Base-by-base conservation (phyloP, 2,113 vertebrate species). In the Pseudorectes ferrugineus region DNA sequence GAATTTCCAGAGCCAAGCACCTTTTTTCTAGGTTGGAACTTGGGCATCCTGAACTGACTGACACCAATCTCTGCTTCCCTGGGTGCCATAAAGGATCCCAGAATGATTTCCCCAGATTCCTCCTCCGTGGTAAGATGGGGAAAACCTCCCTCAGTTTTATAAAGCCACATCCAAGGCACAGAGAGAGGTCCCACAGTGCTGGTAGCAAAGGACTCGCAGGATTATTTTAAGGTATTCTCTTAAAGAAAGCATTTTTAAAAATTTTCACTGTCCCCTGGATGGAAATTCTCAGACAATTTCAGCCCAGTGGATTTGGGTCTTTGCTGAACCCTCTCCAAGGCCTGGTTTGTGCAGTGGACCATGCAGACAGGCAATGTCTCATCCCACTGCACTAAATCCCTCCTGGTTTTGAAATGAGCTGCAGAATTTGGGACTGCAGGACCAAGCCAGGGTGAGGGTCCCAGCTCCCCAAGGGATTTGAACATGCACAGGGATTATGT, bases 401-500 rank as follows among this genome's bases (percentile, higher is more conserved):
- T 23, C 61, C 70, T 14, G 19, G 4, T 1, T 61, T 16, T 20
- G 24, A 38, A 55, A 67, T 5, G 0, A 70, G 6, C 51, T 7
- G 3, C 38, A 33, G 38, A 9, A 5, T 4, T 35, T 51, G 28
- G 62, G 52, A 9, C 12, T 8, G 10, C 54, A 35, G 75, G 3
- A 19, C 10, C 10, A 26, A 52, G 25, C 11, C 52, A 52, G 63
- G 25, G 7, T 1, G 61, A 78, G 17, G n/a, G 33, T 45, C 54
- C n/a, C 71, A 72, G 62, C 58, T 76, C 20, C 43, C 21, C 35
- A 10, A 8, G 31, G 5, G 17, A 14, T 36, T 9, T 12, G 8
- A 66, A 25, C 55, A 29, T 0, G 0, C 18, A 14, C 25, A 66
- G 49, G 71, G 75, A 48, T 40, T 8, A 49, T 0, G 2, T 3